These are phyloP conservation scores for Meta bourneti DNA, from an alignment of 2,888 invertebrate genomes.

Conservation along the genomic window DNA sequence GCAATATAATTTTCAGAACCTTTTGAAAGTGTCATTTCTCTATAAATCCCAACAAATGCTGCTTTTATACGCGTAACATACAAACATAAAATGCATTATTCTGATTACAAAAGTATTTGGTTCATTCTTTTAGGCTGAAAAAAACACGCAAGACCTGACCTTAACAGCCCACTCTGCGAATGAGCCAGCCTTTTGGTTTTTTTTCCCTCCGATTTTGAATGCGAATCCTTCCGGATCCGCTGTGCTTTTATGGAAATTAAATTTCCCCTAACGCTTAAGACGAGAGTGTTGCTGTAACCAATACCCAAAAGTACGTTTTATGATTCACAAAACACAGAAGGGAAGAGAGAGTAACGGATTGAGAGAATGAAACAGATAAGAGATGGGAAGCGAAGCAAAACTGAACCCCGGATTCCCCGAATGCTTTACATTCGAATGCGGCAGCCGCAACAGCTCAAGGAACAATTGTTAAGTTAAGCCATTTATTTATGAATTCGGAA, in stretches of 20 bases:
- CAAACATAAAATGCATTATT: slow-evolving; percentile 2
- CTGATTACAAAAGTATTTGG: neutral
- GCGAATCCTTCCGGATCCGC: neutral
- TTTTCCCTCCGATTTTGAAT: neutral
- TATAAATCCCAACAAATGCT: no score
- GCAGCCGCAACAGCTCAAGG: neutral
- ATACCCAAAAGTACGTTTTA: neutral
- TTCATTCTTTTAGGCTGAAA: neutral
- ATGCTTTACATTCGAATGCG: neutral
- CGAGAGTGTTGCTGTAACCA: neutral
- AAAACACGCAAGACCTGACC: neutral
- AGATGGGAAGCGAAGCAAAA: neutral
- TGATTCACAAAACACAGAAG: neutral
- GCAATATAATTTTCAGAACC: no score
- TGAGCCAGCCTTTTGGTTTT: neutral
- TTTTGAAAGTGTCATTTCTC: no score
- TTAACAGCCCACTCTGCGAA: slow-evolving; percentile 15
- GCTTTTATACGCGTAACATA: no score
- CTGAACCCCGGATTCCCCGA: neutral
- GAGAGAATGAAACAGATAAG: neutral
- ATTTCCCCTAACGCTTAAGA: slow-evolving; percentile 17
- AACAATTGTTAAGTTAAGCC: neutral
- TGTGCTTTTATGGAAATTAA: slow-evolving; percentile 44
- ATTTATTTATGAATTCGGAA: neutral
- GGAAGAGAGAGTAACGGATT: neutral